These are phyloP conservation scores for Monodelphis domestica DNA, from an alignment of 2,797 vertebrate genomes.

Conservation along the genomic window DNA sequence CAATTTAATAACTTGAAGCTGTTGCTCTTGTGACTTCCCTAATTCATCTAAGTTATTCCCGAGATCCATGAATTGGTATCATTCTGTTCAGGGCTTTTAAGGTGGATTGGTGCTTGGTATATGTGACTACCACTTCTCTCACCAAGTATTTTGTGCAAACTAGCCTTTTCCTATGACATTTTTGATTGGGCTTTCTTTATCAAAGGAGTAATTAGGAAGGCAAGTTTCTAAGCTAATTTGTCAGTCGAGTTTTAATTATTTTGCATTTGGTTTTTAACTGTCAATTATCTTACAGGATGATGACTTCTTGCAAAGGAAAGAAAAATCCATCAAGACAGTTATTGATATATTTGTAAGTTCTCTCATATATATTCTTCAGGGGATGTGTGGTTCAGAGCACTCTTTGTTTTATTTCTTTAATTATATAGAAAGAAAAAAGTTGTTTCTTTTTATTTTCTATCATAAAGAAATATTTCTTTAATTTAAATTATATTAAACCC, in stretches of 20 bases:
- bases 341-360: constrained; percentile 91
- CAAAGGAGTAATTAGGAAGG: not conserved
- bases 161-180: not conserved
- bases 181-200: not conserved
- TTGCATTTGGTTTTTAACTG: not conserved
- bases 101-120: not conserved
- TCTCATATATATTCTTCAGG: not conserved
- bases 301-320: constrained; percentile 92
- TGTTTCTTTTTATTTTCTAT: not conserved
- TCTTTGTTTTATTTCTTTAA: not conserved
- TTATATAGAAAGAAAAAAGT: not conserved
- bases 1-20: not conserved
- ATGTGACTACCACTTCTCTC: not conserved
- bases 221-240: not conserved
- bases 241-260: not conserved
- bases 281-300: constrained; percentile 89
- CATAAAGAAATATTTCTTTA: not conserved
- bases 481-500: constrained; percentile 34
- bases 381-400: not conserved
- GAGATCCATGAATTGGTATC: not conserved
- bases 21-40: not conserved
- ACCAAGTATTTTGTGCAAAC: not conserved
- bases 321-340: constrained; percentile 89
- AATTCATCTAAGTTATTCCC: not conserved
- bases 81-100: not conserved